A percentile compares a stretch with the other conserved stretches of the same genome.
phyloP scores from a whole-genome alignment of 2,113 vertebrate species.

The Oreochromis tanganicae region DNA sequence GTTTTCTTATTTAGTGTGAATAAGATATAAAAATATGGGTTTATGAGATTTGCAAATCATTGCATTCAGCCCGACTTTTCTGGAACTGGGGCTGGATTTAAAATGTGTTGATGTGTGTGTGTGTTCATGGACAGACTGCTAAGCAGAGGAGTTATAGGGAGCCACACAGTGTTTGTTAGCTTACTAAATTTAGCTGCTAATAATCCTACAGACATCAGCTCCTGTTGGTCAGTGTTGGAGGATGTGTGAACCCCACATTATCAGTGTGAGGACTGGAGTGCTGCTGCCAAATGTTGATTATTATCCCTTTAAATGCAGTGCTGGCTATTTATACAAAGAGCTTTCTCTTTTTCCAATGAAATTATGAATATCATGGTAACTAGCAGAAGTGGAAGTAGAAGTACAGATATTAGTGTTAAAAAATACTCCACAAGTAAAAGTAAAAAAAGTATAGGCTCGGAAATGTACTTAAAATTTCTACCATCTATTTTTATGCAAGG shows the following conservation, averaged over 20 bases:
- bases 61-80: rapidly evolving
- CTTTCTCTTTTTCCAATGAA: neutral
- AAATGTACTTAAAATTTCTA: neutral
- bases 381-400: neutral
- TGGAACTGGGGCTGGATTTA: neutral
- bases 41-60: neutral
- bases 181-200: neutral
- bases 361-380: neutral
- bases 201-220: neutral
- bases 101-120: neutral
- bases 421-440: neutral
- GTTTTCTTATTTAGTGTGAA: rapidly evolving
- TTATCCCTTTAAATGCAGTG: neutral
- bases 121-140: neutral
- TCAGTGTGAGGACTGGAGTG: neutral
- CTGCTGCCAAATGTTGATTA: neutral
- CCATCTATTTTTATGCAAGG: neutral
- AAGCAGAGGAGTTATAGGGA: neutral
- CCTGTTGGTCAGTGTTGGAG: neutral
- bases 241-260: neutral
- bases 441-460: neutral
- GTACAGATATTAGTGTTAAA: neutral
- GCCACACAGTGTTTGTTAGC: neutral
- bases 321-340: neutral
- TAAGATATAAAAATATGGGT: neutral